Base-by-base conservation (phyloP, 23 tunicate species). In the Aplidium turbinatum region DNA sequence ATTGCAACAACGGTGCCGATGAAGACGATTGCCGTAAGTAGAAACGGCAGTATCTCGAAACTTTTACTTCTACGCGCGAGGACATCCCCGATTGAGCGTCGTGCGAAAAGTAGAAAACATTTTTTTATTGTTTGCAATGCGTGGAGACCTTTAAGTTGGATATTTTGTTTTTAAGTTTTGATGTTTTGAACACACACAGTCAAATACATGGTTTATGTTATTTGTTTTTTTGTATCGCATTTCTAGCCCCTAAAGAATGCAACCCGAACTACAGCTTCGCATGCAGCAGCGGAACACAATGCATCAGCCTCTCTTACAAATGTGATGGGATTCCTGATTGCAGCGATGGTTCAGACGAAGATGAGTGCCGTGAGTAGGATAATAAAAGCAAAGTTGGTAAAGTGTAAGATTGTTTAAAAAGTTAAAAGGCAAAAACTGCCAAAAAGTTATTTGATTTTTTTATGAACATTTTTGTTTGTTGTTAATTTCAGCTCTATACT, bases 11-110 rank as follows among this genome's bases (percentile, higher is more conserved):
- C 31, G 94, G 94, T 5, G 70, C 72, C 7, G 94, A 87, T 36
- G 94, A 87, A 57, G 31, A 87, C 20, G 94, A 87, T 66, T 87
- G 94, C 58, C 76, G 94, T 87, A 57, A 79, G 80, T 86, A 13
- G 11, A 27, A n/a, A n/a, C n/a, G n/a, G n/a, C n/a, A n/a, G n/a
- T n/a, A n/a, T n/a, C n/a, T n/a, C n/a, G n/a, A n/a, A n/a, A n/a
- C n/a, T n/a, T n/a, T n/a, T n/a, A n/a, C n/a, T n/a, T n/a, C n/a
- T n/a, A n/a, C n/a, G n/a, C n/a, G n/a, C n/a, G n/a, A n/a, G n/a
- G n/a, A n/a, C n/a, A n/a, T n/a, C n/a, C n/a, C n/a, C n/a, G n/a
- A n/a, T n/a, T n/a, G n/a, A n/a, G n/a, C n/a, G n/a, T n/a, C n/a
- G n/a, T n/a, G n/a, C n/a, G n/a, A n/a, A n/a, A n/a, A n/a, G n/a